Evolutionary conservation across 1,140 invertebrate species (phyloP), one percentile per base, ranked within the genome.

Genomic region (Pogonomyrmex californicus): DNA sequence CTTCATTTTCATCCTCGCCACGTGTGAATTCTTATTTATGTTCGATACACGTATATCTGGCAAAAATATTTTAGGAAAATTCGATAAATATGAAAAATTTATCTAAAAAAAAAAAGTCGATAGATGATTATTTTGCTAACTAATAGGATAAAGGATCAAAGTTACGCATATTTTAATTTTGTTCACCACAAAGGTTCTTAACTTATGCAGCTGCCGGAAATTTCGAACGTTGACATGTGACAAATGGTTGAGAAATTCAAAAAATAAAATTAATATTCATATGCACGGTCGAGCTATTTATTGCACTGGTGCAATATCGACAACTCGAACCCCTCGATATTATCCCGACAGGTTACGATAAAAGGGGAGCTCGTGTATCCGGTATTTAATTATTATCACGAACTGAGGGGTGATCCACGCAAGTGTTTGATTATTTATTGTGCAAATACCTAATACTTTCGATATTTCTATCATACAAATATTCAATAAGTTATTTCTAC

Each of bases 311-410:
- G 91, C 88, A 93, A 94, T 94, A 94, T 93, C 94, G 92, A 94
- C 93, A 93, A 93, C 83, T 91, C 92, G 93, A 92, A 90, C 92
- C 93, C 58, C 86, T 86, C 60, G 23, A 73, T 66, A 88, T 87
- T 77, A 87, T 85, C 82, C 78, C 82, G 47, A 81, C 76, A 86
- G 85, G 91, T 66, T 75, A 66, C 54, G 38, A 63, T 30, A 81
- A 81, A 70, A 76, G 77, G 79, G 77, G 62, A 88, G 91, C 92
- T 91, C 92, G 91, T 91, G 92, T 94, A 92, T 91, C 88, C 86
- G 94, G 93, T 94, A 94, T 95, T 95, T 94, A 94, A 94, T 94
- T 94, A 94, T 94, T 94, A 94, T 91, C 91, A 90, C 77, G 88
- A 91, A 93, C 92, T 86, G 92, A 93, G 38, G 93, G 93, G 93